phyloP scores from a whole-genome alignment of 2,113 vertebrate genomes.

The Aptenodytes forsteri region DNA sequence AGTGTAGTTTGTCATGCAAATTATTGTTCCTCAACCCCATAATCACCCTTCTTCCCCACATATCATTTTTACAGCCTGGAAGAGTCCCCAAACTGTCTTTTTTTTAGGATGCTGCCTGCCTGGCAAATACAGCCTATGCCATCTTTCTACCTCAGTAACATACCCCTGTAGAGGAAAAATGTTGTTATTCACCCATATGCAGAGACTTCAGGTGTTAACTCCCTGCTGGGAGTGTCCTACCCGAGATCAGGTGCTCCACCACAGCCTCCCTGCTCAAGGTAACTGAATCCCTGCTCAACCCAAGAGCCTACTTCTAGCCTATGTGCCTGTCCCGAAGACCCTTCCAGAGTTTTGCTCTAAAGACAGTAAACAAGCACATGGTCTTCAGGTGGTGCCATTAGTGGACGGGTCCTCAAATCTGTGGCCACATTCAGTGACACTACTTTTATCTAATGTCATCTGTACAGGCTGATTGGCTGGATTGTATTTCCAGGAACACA shows the following conservation, averaged over 20 bases:
- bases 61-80: not conserved
- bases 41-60: not conserved
- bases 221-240: fast-evolving
- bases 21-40: not conserved
- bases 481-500: not conserved
- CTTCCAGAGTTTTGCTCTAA: not conserved
- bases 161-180: not conserved
- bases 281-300: not conserved
- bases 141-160: not conserved
- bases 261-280: not conserved
- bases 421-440: not conserved
- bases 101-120: not conserved
- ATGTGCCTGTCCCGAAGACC: not conserved
- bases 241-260: not conserved
- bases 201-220: not conserved
- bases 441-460: not conserved
- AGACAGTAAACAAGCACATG: not conserved
- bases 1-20: not conserved
- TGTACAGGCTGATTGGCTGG: not conserved
- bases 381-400: not conserved
- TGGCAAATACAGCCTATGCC: not conserved
- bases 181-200: not conserved
- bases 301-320: not conserved
- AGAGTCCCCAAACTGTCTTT: not conserved
- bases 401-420: not conserved